Base-by-base conservation (phyloP, 2,797 vertebrate species). In the Alouatta caraya region DNA sequence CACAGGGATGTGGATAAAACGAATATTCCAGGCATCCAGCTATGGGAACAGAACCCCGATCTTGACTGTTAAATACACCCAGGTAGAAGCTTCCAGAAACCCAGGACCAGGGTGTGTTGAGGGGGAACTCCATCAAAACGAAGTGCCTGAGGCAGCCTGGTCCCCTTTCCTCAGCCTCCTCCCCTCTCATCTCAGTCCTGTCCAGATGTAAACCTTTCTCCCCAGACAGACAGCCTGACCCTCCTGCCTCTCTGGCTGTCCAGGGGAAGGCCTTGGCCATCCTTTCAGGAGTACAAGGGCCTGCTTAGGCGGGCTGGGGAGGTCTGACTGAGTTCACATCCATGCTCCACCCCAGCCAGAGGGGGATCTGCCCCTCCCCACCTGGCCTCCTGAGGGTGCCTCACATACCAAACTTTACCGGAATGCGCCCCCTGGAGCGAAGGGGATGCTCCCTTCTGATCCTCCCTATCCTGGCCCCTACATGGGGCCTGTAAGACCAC, bases 51-150 rank as follows among this genome's bases (percentile, higher is more conserved):
- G 75, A 90, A 39, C 44, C 84, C 76, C 11, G 10, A 75, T 73
- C 88, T 75, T 94, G 81, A n/a, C 57, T 76, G 67, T 76, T 84
- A 81, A 78, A 82, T n/a, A 59, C 15, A 85, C 76, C 76, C 90
- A n/a, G 11, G 42, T 70, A 88, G 95, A 94, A 85, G 61, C 55
- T 50, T 91, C 92, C 83, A 95, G 90, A 92, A 83, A 83, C 48
- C 92, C 28, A 61, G 57, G 67, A 19, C 30, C 7, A 0, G 15
- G 61, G 7, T 67, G 61, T 64, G 14, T 64, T 8, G 61, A 33
- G 42, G 6, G 50, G 22, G 39, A 33, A 59, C 52, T 33, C 37
- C 11, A 12, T 70, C 61, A 37, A 22, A 37, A 75, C n/a, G 5
- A 4, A 89, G 48, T 5, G 14, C 52, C 78, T 61, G 5, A 2